phyloP scores from a whole-genome alignment of 2,797 vertebrate species.

The Odontamblyopus lacepedii region DNA sequence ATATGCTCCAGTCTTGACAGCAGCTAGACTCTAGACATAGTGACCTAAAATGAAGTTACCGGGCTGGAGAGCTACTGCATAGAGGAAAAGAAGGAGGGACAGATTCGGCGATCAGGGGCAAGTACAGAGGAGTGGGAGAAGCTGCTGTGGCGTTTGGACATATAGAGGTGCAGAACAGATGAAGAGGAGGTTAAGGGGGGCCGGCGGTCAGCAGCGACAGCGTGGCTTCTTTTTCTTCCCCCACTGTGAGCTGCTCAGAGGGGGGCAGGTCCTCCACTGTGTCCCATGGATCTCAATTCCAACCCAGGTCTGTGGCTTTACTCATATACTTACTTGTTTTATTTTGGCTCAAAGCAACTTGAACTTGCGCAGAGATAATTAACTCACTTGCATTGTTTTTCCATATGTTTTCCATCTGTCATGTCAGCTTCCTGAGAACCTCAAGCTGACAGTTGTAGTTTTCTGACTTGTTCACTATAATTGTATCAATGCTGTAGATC shows the following conservation, averaged over 20 bases:
- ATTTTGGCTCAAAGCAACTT: slow-evolving; percentile 8
- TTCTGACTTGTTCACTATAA: slow-evolving; percentile 17
- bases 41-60: slow-evolving; percentile 47
- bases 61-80: slow-evolving; percentile 25
- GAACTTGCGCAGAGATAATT: slow-evolving; percentile 17
- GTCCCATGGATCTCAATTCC: slow-evolving; percentile 75
- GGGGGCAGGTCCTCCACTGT: slow-evolving; percentile 45
- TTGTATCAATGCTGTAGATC: not conserved
- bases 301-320: slow-evolving; percentile 77
- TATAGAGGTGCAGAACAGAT: slow-evolving; percentile 59
- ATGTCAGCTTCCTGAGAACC: slow-evolving; percentile 15
- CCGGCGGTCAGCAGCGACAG: slow-evolving; percentile 57
- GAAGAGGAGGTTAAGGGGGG: slow-evolving; percentile 63
- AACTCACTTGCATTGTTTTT: slow-evolving; percentile 10
- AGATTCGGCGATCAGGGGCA: slow-evolving; percentile 14
- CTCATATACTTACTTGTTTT: not conserved
- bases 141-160: slow-evolving; percentile 37
- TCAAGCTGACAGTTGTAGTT: slow-evolving; percentile 30
- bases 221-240: slow-evolving; percentile 63
- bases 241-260: slow-evolving; percentile 38
- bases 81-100: slow-evolving; percentile 40
- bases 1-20: slow-evolving; percentile 29
- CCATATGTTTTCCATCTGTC: slow-evolving; percentile 20
- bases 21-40: slow-evolving; percentile 11
- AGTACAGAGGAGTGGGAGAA: slow-evolving; percentile 25